phyloP scores from a whole-genome alignment of 2,113 vertebrate genomes.

The Tenrec ecaudatus region DNA sequence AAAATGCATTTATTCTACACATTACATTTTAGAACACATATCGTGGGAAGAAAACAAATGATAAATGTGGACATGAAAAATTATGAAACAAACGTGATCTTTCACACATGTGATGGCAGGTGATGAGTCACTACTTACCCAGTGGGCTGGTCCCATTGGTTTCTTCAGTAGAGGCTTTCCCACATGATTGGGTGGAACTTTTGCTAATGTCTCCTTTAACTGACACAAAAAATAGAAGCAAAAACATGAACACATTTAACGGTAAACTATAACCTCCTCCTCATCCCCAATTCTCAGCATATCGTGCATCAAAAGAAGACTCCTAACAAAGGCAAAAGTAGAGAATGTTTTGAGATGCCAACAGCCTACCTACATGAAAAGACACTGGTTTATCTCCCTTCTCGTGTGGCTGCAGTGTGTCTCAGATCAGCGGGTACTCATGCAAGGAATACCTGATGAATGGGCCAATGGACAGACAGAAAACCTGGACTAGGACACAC shows the following conservation, averaged over 20 bases:
- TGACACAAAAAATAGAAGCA: conserved; percentile 84
- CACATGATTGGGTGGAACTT: conserved; percentile 93
- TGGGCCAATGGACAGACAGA: conserved; percentile 65
- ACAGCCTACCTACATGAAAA: conserved; percentile 65
- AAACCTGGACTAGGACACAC: conserved; percentile 59
- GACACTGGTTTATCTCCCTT: conserved; percentile 65
- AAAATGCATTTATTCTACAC: conserved; percentile 50
- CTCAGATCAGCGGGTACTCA: conserved; percentile 58
- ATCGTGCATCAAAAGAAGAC: conserved; percentile 78
- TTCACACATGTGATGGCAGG: background rate
- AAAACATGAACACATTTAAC: conserved; percentile 69
- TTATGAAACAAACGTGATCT: background rate
- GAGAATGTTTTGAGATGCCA: conserved; percentile 69
- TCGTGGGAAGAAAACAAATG: conserved; percentile 3
- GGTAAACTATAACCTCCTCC: conserved; percentile 41
- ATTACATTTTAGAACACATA: conserved; percentile 12
- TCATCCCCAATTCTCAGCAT: conserved; percentile 77
- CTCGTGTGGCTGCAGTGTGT: conserved; percentile 56
- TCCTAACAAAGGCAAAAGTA: conserved; percentile 72
- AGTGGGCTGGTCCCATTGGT: conserved; percentile 94
- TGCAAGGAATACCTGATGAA: conserved; percentile 47
- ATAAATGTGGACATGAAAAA: background rate
- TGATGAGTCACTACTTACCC: conserved; percentile 88
- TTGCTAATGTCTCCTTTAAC: conserved; percentile 96
- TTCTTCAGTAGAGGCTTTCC: conserved; percentile 95